These are phyloP conservation scores for Horisme vitalbata DNA, from an alignment of 2,888 invertebrate genomes.

Conservation along the genomic window DNA sequence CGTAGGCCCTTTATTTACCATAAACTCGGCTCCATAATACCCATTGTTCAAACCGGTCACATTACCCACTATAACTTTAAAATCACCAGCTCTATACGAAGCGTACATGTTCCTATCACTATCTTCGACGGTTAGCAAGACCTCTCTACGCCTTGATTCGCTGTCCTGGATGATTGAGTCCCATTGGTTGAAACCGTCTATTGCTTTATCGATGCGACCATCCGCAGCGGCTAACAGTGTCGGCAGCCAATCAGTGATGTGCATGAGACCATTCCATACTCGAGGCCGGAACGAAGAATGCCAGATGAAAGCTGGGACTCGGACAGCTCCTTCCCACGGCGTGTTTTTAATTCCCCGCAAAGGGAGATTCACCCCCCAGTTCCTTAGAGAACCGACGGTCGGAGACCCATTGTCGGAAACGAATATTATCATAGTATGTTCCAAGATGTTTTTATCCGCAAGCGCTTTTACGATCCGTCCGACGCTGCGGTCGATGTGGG, in stretches of 20 bases:
- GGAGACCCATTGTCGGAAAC: slow-evolving; percentile 95
- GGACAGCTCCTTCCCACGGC: slow-evolving; percentile 92
- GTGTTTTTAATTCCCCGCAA: slow-evolving; percentile 91
- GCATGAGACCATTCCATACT: slow-evolving; percentile 85
- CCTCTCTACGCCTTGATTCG: slow-evolving; percentile 76
- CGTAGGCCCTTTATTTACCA: slow-evolving; percentile 53
- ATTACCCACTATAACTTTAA: slow-evolving; percentile 84
- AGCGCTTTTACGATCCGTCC: slow-evolving; percentile 89
- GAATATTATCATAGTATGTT: slow-evolving; percentile 93
- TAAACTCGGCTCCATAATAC: slow-evolving; percentile 62
- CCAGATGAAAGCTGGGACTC: slow-evolving; percentile 90
- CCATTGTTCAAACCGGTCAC: slow-evolving; percentile 63
- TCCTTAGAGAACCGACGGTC: slow-evolving; percentile 87
- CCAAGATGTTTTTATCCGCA: slow-evolving; percentile 85
- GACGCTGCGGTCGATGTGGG: slow-evolving; percentile 91
- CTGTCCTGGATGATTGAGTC: slow-evolving; percentile 79
- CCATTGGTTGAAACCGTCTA: slow-evolving; percentile 89
- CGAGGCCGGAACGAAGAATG: slow-evolving; percentile 82
- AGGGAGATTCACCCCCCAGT: slow-evolving; percentile 90
- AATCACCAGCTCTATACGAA: slow-evolving; percentile 83
- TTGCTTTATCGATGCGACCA: slow-evolving; percentile 51
- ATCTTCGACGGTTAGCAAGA: slow-evolving; percentile 83
- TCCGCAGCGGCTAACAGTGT: slow-evolving; percentile 82
- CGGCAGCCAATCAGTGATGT: slow-evolving; percentile 93
- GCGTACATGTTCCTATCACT: slow-evolving; percentile 76